phyloP scores from a whole-genome alignment of 2,797 vertebrate genomes.

The Smutsia temminckii region DNA sequence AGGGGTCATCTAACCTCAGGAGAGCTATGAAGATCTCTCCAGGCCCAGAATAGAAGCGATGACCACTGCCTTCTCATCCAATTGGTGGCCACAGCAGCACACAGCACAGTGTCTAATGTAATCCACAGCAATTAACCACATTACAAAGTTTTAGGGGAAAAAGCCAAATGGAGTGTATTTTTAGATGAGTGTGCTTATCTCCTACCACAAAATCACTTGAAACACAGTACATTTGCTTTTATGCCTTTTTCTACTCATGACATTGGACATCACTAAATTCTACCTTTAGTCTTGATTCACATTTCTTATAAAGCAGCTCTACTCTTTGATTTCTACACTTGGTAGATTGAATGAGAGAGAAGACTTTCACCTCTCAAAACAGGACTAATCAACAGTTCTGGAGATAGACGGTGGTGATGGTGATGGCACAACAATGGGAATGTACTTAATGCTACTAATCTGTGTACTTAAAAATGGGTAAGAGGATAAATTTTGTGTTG shows the following conservation, averaged over 20 bases:
- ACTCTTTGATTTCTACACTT: not conserved
- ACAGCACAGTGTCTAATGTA: not conserved
- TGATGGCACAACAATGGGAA: not conserved
- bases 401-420: not conserved
- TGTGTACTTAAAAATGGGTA: not conserved
- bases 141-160: not conserved
- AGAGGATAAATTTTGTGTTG: not conserved
- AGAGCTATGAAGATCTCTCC: not conserved
- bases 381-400: not conserved
- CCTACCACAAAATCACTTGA: not conserved
- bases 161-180: not conserved
- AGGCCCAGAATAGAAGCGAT: not conserved
- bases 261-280: not conserved
- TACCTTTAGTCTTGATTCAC: not conserved
- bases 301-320: not conserved
- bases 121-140: not conserved
- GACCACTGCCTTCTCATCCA: not conserved
- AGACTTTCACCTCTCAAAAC: not conserved
- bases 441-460: not conserved
- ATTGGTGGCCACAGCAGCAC: not conserved
- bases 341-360: not conserved
- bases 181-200: not conserved
- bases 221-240: not conserved
- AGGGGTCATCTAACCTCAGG: not conserved
- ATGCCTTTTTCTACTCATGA: not conserved